These are phyloP conservation scores for Dolichallabes microphthalmus DNA, from an alignment of 2,113 vertebrate species.

Conservation along the genomic window DNA sequence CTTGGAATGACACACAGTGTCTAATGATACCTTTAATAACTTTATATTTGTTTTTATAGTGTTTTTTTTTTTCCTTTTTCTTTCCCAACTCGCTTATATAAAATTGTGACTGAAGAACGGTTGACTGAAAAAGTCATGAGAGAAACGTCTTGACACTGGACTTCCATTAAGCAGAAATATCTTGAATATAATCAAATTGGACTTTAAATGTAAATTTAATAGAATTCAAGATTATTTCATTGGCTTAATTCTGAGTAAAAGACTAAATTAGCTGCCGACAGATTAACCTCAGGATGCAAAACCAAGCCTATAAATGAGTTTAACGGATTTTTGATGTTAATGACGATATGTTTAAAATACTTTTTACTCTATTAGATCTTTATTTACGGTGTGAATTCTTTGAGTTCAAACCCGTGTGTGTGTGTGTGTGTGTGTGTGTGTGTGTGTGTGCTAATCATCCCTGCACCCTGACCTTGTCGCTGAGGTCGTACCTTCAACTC, in stretches of 20 bases:
- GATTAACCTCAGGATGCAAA: no score
- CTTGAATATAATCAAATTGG: background rate
- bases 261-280: no score
- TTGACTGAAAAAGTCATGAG: background rate
- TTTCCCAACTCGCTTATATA: no score
- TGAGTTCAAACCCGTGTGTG: no score
- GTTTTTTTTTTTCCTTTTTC: no score
- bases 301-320: no score
- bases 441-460: background rate
- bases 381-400: background rate
- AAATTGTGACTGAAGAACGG: background rate
- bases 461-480: background rate
- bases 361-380: no score
- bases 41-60: background rate
- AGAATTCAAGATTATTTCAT: no score
- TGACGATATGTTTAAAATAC: no score
- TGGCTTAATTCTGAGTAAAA: no score
- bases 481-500: background rate
- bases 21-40: background rate
- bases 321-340: no score
- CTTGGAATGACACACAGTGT: background rate
- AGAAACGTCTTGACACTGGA: background rate
- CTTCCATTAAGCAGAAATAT: background rate
- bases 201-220: background rate
- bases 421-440: background rate